Evolutionary conservation across 2,797 vertebrate species (phyloP), one percentile per base, ranked within the genome.

Genomic region (Coluber constrictor): DNA sequence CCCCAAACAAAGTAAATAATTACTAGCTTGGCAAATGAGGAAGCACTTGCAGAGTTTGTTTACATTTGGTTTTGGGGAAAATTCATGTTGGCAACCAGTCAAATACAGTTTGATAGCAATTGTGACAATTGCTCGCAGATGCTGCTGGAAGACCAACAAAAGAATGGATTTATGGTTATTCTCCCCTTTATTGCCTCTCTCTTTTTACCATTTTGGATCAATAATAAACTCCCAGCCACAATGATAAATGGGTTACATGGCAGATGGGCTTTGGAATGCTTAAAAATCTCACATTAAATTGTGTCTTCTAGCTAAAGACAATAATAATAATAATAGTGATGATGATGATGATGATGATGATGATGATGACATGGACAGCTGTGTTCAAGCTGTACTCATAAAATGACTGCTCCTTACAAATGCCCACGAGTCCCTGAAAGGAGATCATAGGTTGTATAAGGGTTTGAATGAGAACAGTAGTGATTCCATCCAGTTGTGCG

Each of bases 51-150:
- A 97, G 97, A 97, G 97, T 98, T 98, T 98, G 98, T 98, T 98
- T 98, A 98, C 97, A 97, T 98, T 97, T 96, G 97, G 96, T 18
- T 86, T 97, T 98, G 98, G 96, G 97, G 97, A 98, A 98, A 98
- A 97, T 97, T 98, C 97, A 93, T 96, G 95, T 96, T 98, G 98
- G 97, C 97, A 97, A 97, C 95, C 97, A 97, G 97, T 98, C 97
- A 98, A 98, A 97, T 98, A 96, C 97, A 97, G 96, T 98, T 98
- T 96, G 97, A 98, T 97, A 96, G 98, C 98, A 98, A 98, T 98
- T 98, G 98, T 97, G 97, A 98, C 98, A 99, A 98, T 98, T 98
- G 98, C 98, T 97, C 97, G 95, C 94, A 98, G 98, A 98, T 98
- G 98, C 98, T 98, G 97, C 97, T 98, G 97, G 98, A 98, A 98